Evolutionary conservation across 2,888 invertebrate species (phyloP).

Genomic region (Minunthozetes semirufus): DNA sequence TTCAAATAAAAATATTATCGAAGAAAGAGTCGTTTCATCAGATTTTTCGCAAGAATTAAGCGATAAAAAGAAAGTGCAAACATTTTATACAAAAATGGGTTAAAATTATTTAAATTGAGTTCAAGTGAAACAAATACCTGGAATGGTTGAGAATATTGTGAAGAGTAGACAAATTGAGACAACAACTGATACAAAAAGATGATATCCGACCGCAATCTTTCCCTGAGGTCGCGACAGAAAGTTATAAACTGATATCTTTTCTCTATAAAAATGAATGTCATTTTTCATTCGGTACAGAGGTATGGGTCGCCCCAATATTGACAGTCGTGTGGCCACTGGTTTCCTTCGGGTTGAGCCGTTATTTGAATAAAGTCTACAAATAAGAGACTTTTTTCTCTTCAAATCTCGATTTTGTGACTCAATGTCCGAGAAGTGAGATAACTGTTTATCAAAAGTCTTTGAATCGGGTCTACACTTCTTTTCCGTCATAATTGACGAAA

Average conservation of each 20-base stretch:
- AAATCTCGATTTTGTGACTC: neutral
- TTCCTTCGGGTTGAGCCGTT: neutral
- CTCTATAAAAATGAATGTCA: neutral
- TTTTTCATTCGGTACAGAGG: neutral
- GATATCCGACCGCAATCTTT: constrained; percentile 1
- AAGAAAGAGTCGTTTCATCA: no score
- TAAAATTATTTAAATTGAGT: neutral
- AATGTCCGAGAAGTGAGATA: neutral
- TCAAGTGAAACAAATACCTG: neutral
- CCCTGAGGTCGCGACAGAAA: constrained; percentile 28
- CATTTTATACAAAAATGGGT: no score
- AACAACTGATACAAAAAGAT: constrained; percentile 1
- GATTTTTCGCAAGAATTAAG: no score
- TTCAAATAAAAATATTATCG: neutral
- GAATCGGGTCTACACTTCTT: neutral
- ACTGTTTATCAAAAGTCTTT: neutral
- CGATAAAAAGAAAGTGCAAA: no score
- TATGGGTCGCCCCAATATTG: constrained; percentile 32
- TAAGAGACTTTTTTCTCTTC: neutral
- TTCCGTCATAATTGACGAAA: neutral
- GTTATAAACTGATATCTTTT: constrained; percentile 30
- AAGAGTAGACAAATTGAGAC: constrained; percentile 25
- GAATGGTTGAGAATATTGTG: constrained; percentile 27
- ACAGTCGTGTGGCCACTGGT: neutral
- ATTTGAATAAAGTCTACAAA: neutral